Base-by-base conservation (phyloP, 1,140 invertebrate species). In the Planococcus citri region DNA sequence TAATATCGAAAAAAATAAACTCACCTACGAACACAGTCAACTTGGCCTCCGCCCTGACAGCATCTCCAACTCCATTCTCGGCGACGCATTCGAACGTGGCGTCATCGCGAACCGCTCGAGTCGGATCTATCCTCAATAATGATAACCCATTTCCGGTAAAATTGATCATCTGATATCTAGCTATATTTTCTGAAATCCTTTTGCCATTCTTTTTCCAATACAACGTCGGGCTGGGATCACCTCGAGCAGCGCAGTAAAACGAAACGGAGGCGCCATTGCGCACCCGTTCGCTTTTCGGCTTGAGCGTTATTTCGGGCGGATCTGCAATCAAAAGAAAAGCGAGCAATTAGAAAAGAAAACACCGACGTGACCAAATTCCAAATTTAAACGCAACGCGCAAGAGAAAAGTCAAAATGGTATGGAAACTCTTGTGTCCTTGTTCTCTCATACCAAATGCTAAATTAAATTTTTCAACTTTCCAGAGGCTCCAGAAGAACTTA, bases 1-100 rank as follows among this genome's bases (percentile, higher is more conserved):
- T n/a, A n/a, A n/a, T n/a, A n/a, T n/a, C n/a, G n/a, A n/a, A n/a
- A n/a, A n/a, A 33, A 33, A 33, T 6, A 33, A 3, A 51, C 88
- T 84, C 82, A 95, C 92, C 85, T 84, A 92, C 87, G 80, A 94
- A 90, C 71, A 97, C 92, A 68, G 84, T 87, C 71, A 98, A 85
- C 41, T 85, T 88, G 25, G 94, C 94, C 73, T 90, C 86, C 41
- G 94, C 91, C 72, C 85, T 87, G 70, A 97, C 94, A 14, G 93
- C 91, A 80, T 96, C 94, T 1, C 94, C 95, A 10, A 94, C 91
- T 24, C 94, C 91, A 81, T 98, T 98, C 79, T 97, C 94, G 0
- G 95, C 95, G 68, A 96, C 86, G 79, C 96, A 98, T 78, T 97
- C 95, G 80, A 96, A 98, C 1, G 85, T 87, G 29, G 91, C 88